Evolutionary conservation across 2,113 vertebrate genomes (phyloP), one percentile per base, ranked within the genome.

Genomic region (Procapra przewalskii): DNA sequence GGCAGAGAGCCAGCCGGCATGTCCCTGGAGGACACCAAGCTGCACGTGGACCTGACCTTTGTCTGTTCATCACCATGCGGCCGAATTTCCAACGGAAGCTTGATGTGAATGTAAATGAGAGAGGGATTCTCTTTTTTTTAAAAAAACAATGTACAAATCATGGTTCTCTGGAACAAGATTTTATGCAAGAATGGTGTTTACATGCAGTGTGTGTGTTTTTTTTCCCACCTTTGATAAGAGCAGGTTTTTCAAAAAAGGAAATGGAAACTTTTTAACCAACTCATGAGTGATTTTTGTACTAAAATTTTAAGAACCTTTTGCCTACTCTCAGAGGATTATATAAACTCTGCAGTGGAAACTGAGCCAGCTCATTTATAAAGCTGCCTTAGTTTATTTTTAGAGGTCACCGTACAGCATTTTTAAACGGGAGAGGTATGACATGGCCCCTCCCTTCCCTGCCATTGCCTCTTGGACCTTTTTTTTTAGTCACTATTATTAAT

Each of bases 361-460:
- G 98, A 99, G 98, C 98, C 98, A 97, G 98, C 98, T 94, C 77
- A 93, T 90, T 98, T 98, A 96, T 95, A 97, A 97, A 98, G 98
- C 98, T 29, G 52, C 96, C 62, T 82, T 96, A 93, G 95, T 98
- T 98, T 98, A 97, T 98, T 97, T 98, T 98, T 83, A 95, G 95
- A 95, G 50, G 79, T 97, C 92, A 95, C 50, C 87, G 23, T 97
- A 94, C 97, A 98, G 97, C 11, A 1, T 19, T 97, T 95, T 96
- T 91, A 90, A 97, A 64, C 15, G 82, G 92, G 91, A 93, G 94
- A 89, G 90, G 75, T 80, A 11, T 80, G 96, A 77, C 33, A 36
- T 7, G 23, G 36, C 43, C 6, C 64, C 33, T 88, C 79, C 75
- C 85, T 83, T 62, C 67, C 83, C 86, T 62, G 23, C 77, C 75